Percentiles rank a stretch among this genome's conserved stretches.
These are phyloP conservation scores for Brachionus asplanchnoidis DNA, from an alignment of 1,140 invertebrate genomes.

Conservation along the genomic window DNA sequence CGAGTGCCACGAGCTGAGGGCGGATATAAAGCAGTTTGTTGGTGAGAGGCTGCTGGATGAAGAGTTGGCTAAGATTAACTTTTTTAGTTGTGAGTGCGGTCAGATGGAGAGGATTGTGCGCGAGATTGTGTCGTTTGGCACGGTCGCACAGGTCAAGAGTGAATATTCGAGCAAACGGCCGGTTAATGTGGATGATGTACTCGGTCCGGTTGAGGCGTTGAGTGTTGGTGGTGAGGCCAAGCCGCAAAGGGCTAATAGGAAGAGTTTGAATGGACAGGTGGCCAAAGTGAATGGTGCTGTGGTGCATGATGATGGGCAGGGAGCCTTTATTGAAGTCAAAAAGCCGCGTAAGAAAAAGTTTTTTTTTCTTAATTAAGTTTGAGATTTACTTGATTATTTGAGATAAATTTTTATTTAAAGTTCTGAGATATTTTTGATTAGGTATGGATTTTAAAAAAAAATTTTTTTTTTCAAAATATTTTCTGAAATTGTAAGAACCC, in stretches of 20 bases:
- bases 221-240: neutral
- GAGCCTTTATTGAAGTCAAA: conserved; percentile 22
- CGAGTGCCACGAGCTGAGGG: conserved; percentile 3
- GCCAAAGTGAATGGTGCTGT: neutral
- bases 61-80: neutral
- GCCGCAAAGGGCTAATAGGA: neutral
- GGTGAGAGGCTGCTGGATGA: conserved; percentile 8
- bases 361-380: too few relatives aligned
- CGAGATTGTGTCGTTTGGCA: neutral
- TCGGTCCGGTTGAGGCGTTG: neutral
- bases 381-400: too few relatives aligned
- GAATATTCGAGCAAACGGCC: neutral
- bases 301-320: neutral
- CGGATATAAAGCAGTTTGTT: conserved; percentile 25
- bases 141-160: neutral
- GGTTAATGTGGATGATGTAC: neutral
- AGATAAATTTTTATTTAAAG: too few relatives aligned
- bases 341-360: neutral
- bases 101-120: neutral
- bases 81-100: neutral
- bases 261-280: neutral
- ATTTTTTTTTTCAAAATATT: too few relatives aligned
- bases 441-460: too few relatives aligned
- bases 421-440: too few relatives aligned
- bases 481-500: too few relatives aligned